Percentiles rank a stretch among this genome's conserved stretches.
These are phyloP conservation scores for Prionailurus viverrinus DNA, from an alignment of 2,113 vertebrate species.

Conservation along the genomic window DNA sequence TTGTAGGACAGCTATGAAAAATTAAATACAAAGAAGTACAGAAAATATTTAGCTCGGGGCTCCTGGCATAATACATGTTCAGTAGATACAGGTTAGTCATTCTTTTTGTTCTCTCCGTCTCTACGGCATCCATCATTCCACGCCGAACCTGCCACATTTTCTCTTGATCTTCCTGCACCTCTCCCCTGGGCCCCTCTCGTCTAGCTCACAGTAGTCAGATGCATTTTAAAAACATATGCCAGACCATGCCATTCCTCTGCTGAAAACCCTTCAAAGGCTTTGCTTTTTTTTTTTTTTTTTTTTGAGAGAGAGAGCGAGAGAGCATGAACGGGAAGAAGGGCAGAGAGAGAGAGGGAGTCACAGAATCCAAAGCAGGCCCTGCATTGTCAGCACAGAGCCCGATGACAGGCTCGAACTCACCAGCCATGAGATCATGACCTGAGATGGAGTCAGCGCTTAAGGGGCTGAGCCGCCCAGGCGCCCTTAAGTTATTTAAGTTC, in stretches of 20 bases:
- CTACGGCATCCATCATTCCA: no score
- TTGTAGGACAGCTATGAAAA: neutral
- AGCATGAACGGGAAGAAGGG: no score
- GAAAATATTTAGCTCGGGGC: neutral
- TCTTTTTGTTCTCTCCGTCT: neutral
- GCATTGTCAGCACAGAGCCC: no score
- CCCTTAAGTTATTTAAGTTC: neutral
- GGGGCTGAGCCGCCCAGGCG: no score
- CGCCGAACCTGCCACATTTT: accelerated
- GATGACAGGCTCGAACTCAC: no score
- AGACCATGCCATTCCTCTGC: neutral
- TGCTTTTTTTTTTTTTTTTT: neutral
- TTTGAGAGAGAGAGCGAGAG: no score
- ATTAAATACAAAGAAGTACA: neutral
- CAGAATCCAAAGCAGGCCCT: no score
- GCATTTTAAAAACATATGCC: neutral
- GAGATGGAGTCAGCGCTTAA: no score
- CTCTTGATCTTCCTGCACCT: neutral
- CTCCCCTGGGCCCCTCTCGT: neutral
- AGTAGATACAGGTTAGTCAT: no score
- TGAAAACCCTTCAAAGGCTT: neutral
- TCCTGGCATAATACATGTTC: neutral
- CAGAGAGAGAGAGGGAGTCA: no score
- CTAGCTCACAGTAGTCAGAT: neutral
- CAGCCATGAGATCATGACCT: no score